A percentile compares a stretch with the other conserved stretches of the same genome.
Conservation (phyloP, 2,888 invertebrate genomes). For the Agrilus mali region DNA sequence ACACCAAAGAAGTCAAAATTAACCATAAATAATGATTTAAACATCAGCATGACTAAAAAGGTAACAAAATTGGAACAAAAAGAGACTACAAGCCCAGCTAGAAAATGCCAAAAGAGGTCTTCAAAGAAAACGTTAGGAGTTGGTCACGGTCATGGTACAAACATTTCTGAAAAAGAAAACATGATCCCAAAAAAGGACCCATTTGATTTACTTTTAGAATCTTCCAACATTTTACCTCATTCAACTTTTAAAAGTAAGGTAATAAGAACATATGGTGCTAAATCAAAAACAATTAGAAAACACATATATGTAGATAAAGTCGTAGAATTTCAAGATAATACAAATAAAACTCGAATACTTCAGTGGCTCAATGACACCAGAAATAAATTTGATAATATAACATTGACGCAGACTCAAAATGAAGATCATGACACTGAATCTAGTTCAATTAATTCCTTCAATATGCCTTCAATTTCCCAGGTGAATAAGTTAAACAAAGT, state of each 20-base stretch:
- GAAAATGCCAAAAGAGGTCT: too few relatives aligned
- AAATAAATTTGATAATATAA: slow-evolving; percentile 19
- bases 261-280: slow-evolving; percentile 10
- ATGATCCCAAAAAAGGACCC: slow-evolving; percentile 1
- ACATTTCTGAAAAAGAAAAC: not conserved
- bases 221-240: not conserved
- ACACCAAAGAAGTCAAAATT: too few relatives aligned
- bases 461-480: slow-evolving; percentile 15
- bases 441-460: slow-evolving; percentile 4
- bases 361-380: slow-evolving; percentile 21
- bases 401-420: slow-evolving; percentile 17
- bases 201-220: slow-evolving; percentile 6
- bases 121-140: too few relatives aligned
- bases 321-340: slow-evolving; percentile 14
- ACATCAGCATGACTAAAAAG: too few relatives aligned
- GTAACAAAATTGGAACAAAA: too few relatives aligned
- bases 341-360: slow-evolving; percentile 13
- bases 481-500: not conserved
- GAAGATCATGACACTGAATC: slow-evolving; percentile 2
- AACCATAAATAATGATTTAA: too few relatives aligned
- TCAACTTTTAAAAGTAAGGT: slow-evolving; percentile 1
- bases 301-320: slow-evolving; percentile 7
- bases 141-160: not conserved
- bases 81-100: too few relatives aligned
- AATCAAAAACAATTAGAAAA: slow-evolving; percentile 6